Evolutionary conservation across 2,113 vertebrate genomes (phyloP), one percentile per base, ranked within the genome.

Genomic region (Neolamprologus sp.): DNA sequence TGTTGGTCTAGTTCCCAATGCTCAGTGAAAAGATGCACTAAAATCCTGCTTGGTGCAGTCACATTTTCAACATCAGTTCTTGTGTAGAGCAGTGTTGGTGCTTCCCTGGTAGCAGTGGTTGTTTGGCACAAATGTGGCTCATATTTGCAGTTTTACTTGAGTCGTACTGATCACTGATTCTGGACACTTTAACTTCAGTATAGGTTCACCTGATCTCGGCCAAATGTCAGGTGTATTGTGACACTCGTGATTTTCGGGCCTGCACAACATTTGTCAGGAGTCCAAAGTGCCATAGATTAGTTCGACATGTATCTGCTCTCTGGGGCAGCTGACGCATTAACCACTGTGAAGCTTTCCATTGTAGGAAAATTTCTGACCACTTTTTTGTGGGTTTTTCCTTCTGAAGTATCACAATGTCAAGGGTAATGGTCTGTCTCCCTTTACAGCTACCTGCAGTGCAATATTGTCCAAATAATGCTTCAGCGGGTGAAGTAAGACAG

Each of bases 401-500:
- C 60, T 21, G 33, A 37, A 65, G 0, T 0, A 37, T 65, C 19
- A 75, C 42, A 78, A 1, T 75, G 40, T 45, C 21, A 75, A 47
- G 23, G 40, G 23, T 5, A 75, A 75, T 47, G 68, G 68, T 47
- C 0, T 47, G 16, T 78, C 16, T 19, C 71, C 40, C 40, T 49
- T 78, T 2, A 75, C 14, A 75, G 42, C 71, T 49, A 19, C 71
- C 16, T 65, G 57, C 40, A 82, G 42, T 33, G 40, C 54, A 58
- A 8, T 73, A 45, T 45, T 73, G 40, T 26, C 37, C 68, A 73
- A 73, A 73, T 81, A 81, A 45, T 19, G 10, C 40, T 60, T 47
- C 37, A 60, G 37, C 1, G 7, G 54, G 26, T 47, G 37, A 33
- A 63, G 40, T 82, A 16, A 49, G 5, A 75, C 42, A 75, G 13